phyloP scores from a whole-genome alignment of 2,888 invertebrate genomes.

The Tetragnatha montana region DNA sequence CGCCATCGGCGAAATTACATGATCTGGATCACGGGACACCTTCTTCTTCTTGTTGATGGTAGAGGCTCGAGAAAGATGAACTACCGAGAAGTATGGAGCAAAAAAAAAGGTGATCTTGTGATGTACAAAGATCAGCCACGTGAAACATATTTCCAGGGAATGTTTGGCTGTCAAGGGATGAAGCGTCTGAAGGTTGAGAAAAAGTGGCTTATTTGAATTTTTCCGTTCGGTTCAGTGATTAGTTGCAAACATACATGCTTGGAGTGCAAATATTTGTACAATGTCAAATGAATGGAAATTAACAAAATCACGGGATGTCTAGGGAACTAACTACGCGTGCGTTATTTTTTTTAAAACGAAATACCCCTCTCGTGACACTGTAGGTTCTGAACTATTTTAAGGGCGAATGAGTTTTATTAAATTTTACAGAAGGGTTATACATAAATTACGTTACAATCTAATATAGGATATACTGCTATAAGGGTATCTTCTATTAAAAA shows the following conservation, averaged over 20 bases:
- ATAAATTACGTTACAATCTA: too few species aligned
- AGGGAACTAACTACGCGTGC: too few species aligned
- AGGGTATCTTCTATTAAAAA: too few species aligned
- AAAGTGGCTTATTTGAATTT: background rate
- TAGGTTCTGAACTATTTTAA: too few species aligned
- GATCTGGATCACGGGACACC: slow-evolving; percentile 16
- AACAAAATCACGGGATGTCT: too few species aligned
- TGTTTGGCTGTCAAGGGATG: background rate
- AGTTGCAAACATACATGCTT: background rate
- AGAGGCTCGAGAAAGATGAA: background rate
- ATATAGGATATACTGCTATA: too few species aligned
- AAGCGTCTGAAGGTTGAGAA: background rate
- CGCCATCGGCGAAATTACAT: slow-evolving; percentile 14
- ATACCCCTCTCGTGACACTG: too few species aligned
- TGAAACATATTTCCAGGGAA: slow-evolving; percentile 1
- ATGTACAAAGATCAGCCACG: background rate
- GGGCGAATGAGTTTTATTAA: too few species aligned
- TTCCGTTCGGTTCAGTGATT: background rate
- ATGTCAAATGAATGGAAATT: background rate
- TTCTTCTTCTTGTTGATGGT: slow-evolving; percentile 4
- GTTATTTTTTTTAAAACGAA: too few species aligned
- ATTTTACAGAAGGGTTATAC: too few species aligned
- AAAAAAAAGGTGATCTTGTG: background rate
- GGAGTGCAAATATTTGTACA: background rate
- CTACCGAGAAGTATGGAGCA: background rate